phyloP scores from a whole-genome alignment of 2,888 invertebrate species.

The Drosophila testacea region DNA sequence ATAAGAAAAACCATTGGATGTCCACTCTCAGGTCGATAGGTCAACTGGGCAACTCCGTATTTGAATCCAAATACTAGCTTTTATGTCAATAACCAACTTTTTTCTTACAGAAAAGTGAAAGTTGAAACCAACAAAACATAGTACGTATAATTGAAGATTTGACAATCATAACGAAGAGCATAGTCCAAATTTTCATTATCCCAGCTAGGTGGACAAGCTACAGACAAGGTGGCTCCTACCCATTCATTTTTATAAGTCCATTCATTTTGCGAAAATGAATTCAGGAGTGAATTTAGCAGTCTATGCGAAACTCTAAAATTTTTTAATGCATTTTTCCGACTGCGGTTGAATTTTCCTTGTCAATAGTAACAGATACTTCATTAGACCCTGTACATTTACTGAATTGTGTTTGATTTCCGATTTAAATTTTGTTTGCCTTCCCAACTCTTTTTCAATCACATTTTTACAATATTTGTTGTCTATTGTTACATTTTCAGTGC shows the following conservation, averaged over 20 bases:
- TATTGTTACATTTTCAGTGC: no score
- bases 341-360: no score
- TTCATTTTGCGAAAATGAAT: not conserved
- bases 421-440: no score
- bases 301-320: no score
- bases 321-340: no score
- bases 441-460: no score
- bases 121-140: not conserved
- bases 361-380: no score
- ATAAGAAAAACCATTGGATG: not conserved
- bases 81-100: not conserved
- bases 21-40: no score
- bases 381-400: not conserved
- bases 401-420: not conserved
- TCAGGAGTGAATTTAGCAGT: not conserved
- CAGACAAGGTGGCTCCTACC: not conserved
- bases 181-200: not conserved
- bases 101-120: conserved; percentile 1
- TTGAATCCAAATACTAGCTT: not conserved
- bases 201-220: not conserved
- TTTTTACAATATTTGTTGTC: no score
- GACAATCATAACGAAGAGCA: not conserved
- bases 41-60: not conserved
- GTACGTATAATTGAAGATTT: not conserved
- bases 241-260: conserved; percentile 1